Percentiles rank a stretch among this genome's conserved stretches.
These are phyloP conservation scores for Azorinus chamasolen DNA, from an alignment of 2,888 invertebrate species.

Conservation along the genomic window DNA sequence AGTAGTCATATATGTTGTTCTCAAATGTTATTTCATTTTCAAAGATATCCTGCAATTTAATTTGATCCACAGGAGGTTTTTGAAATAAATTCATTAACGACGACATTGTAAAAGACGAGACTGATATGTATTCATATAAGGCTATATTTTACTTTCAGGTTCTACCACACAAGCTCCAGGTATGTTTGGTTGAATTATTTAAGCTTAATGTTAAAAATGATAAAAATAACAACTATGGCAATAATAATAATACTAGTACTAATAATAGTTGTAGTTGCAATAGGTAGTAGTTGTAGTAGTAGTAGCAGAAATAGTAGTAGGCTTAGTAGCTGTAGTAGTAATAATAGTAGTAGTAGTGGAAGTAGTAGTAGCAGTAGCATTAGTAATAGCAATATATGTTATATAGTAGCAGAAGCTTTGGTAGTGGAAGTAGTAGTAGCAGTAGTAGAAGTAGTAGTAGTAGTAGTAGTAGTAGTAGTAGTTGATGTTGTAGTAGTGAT, in stretches of 20 bases:
- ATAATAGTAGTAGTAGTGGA: conserved; percentile 15
- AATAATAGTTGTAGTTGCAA: conserved; percentile 10
- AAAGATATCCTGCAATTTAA: conserved; percentile 29
- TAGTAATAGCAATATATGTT: conserved; percentile 19
- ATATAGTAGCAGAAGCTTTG: too few species aligned
- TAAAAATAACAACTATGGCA: background rate
- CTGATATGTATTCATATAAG: conserved; percentile 31
- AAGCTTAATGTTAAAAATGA: too few species aligned
- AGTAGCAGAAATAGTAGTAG: conserved; percentile 12
- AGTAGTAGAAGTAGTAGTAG: conserved; percentile 17
- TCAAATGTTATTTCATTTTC: conserved; percentile 19
- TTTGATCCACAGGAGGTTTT: conserved; percentile 20
- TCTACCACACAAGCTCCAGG: conserved; percentile 30
- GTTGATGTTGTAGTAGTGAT: conserved; percentile 18
- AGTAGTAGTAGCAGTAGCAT: conserved; percentile 14
- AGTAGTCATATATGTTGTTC: conserved; percentile 11
- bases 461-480: conserved; percentile 14
- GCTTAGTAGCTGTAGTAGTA: conserved; percentile 9
- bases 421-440: conserved; percentile 20
- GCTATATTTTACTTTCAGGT: conserved; percentile 21
- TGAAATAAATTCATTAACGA: too few species aligned
- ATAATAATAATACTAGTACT: conserved; percentile 16
- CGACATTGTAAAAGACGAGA: conserved; percentile 36
- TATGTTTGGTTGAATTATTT: conserved; percentile 16
- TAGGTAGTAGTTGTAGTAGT: conserved; percentile 19